These are phyloP conservation scores for Amphimallon solstitiale DNA, from an alignment of 2,888 invertebrate species.

Conservation along the genomic window DNA sequence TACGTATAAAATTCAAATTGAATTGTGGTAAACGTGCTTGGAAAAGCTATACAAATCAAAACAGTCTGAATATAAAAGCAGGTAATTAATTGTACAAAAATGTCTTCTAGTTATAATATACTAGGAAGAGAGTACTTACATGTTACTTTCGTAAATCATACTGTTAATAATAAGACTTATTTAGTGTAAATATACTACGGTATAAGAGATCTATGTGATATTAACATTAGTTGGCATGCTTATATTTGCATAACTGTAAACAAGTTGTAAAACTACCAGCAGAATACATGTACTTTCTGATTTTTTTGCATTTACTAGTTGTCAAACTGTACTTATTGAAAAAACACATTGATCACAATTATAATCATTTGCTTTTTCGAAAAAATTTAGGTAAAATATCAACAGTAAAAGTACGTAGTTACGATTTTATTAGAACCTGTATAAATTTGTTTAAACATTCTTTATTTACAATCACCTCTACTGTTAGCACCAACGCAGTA, in stretches of 20 bases:
- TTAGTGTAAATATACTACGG: neutral
- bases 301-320: too few species aligned
- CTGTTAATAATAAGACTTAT: too few species aligned
- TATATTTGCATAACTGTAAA: neutral
- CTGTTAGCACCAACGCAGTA: constrained; percentile 1
- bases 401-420: constrained; percentile 2
- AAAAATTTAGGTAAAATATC: constrained; percentile 12
- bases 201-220: neutral
- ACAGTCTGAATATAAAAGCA: too few species aligned
- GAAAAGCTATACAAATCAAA: too few species aligned
- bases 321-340: neutral
- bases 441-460: constrained; percentile 1
- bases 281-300: neutral
- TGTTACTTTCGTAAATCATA: too few species aligned
- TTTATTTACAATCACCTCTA: constrained; percentile 18
- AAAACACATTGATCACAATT: constrained; percentile 13
- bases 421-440: neutral
- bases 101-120: too few species aligned
- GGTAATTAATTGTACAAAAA: too few species aligned
- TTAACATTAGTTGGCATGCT: constrained; percentile 19
- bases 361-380: neutral
- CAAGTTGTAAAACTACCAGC: neutral
- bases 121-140: too few species aligned
- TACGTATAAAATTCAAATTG: too few species aligned
- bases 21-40: too few species aligned